phyloP scores from a whole-genome alignment of 37 sponge, comb jelly and placozoan genomes.

The Cliona cf. orientalis region DNA sequence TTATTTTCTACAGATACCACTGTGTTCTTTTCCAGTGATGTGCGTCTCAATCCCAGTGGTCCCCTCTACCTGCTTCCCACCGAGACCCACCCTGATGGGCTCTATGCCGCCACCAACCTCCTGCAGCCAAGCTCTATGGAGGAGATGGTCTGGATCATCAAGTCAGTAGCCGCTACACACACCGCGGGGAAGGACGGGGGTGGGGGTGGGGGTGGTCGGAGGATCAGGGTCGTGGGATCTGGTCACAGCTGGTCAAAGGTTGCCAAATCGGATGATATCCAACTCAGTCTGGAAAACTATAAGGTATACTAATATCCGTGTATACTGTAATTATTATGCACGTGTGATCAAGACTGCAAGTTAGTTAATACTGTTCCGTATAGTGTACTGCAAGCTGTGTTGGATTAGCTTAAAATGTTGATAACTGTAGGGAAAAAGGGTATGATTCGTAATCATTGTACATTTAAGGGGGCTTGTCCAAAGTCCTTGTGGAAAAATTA shows the following conservation, averaged over 20 bases:
- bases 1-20: slow-evolving; percentile 19
- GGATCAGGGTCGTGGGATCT: slow-evolving; percentile 68
- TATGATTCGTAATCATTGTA: no score
- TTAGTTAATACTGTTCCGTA: no score
- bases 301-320: no score
- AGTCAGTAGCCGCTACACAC: slow-evolving; percentile 13
- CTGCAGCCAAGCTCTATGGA: slow-evolving; percentile 30
- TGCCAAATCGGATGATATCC: slow-evolving; percentile 49
- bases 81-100: background rate
- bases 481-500: no score
- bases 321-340: no score
- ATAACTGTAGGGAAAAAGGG: no score
- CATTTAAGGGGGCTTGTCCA: no score
- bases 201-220: background rate
- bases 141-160: slow-evolving; percentile 47
- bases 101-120: background rate
- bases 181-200: background rate
- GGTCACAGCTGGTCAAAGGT: slow-evolving; percentile 81
- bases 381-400: no score
- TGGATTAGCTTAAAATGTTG: no score
- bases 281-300: slow-evolving; percentile 52
- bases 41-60: background rate
- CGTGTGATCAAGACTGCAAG: no score
- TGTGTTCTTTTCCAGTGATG: slow-evolving; percentile 29
- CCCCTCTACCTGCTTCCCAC: background rate